Percentiles rank a stretch among this genome's conserved stretches.
Conservation (phyloP, 1,140 invertebrate genomes). For the Ctenoplectra terminalis region DNA sequence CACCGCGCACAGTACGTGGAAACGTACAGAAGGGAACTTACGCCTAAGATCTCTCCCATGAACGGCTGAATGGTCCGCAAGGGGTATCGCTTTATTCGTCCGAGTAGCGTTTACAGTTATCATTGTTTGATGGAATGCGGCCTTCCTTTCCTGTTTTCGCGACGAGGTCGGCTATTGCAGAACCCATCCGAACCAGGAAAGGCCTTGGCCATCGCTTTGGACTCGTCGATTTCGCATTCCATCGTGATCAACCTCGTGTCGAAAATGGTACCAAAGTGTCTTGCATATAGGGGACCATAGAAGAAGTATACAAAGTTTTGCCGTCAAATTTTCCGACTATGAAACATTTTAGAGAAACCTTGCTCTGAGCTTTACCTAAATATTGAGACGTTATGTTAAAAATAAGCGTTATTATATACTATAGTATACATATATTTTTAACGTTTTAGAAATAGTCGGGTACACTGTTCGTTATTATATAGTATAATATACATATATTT, state of each 20-base stretch:
- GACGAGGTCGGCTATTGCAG: slow-evolving; percentile 5
- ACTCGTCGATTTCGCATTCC: slow-evolving; percentile 38
- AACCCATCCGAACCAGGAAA: slow-evolving; percentile 48
- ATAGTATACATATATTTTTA: too few relatives aligned
- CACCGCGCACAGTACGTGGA: background rate
- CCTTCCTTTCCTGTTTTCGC: slow-evolving; percentile 60
- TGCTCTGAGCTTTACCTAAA: too few relatives aligned
- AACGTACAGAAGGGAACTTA: too few relatives aligned
- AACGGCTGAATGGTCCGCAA: slow-evolving; percentile 13
- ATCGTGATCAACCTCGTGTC: slow-evolving; percentile 26
- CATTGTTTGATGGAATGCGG: slow-evolving; percentile 67
- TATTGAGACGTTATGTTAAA: too few relatives aligned
- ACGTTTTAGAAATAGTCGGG: too few relatives aligned
- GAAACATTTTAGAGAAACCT: too few relatives aligned
- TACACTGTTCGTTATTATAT: too few relatives aligned
- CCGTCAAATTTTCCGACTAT: too few relatives aligned
- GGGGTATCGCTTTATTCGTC: slow-evolving; percentile 20
- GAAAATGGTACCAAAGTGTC: background rate
- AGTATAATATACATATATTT: too few relatives aligned
- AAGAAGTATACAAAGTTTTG: too few relatives aligned
- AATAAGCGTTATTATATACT: too few relatives aligned
- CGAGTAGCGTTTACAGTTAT: slow-evolving; percentile 62
- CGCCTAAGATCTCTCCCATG: slow-evolving; percentile 24
- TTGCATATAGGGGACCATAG: too few relatives aligned
- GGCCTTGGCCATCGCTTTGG: slow-evolving; percentile 4